Evolutionary conservation across 1,140 invertebrate species (phyloP), one percentile per base, ranked within the genome.

Genomic region (Stegodyphus mimosarum): DNA sequence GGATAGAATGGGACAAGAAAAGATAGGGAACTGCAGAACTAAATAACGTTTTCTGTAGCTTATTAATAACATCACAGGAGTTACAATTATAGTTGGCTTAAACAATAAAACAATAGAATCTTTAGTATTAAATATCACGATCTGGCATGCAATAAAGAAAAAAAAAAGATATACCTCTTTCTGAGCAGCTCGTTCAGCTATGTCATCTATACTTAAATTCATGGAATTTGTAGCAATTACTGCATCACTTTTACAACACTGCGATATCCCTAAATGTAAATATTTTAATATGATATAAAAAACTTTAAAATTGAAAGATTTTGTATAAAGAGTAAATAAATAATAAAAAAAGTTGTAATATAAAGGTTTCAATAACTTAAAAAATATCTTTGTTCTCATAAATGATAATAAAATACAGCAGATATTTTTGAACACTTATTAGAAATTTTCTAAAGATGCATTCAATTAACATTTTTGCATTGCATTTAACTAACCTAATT

Each of bases 211-310:
- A 83, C 89, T 89, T 15, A 91, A 87, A 60, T 89, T 86, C 80
- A 92, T 88, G 11, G 91, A 89, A 86, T 89, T 91, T 51, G 90
- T 90, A n/a, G 90, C 88, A 64, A 92, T 90, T 6, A 91, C 87
- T 15, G 90, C 89, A 87, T 90, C 89, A 67, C 88, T 87, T 77
- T 88, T 89, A 87, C 90, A 91, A 11, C 88, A 86, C 73, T 90
- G 89, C 49, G 90, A 90, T 15, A 91, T 89, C 87, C 89, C 91
- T 91, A 76, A 6, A 87, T 87, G 55, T 64, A 73, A 79, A 77
- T 52, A 60, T 11, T 60, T 9, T 60, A 15, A 9, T 11, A 9
- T 4, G 9, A 2, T 60, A 15, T 60, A 5, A 60, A 60, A 60
- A 60, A 2, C 9, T 11, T 60, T 2, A 60, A 60, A 60, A 11